Percentiles rank a stretch among this genome's conserved stretches.
Conservation (phyloP, 1,140 invertebrate genomes). For the Helicoverpa zea region DNA sequence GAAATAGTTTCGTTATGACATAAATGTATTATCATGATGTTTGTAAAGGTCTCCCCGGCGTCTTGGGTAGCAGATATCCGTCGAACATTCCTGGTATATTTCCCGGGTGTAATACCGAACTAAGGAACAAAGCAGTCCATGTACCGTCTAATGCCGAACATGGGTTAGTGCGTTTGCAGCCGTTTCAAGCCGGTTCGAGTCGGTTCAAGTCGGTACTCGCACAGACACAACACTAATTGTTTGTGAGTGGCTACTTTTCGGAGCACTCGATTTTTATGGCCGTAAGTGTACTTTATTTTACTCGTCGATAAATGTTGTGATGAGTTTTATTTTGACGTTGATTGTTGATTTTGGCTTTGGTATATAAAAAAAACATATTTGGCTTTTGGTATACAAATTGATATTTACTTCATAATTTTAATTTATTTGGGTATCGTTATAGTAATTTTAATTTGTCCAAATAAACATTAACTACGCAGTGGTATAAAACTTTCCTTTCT, state of each 20-base stretch:
- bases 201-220: slow-evolving; percentile 23
- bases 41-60: slow-evolving; percentile 44
- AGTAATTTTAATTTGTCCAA: too few relatives aligned
- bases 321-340: background rate
- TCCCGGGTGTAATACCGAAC: slow-evolving; percentile 58
- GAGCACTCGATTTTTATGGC: background rate
- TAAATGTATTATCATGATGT: slow-evolving; percentile 49
- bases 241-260: slow-evolving; percentile 53
- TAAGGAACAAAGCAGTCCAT: slow-evolving; percentile 63
- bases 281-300: background rate
- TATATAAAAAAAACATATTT: too few relatives aligned
- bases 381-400: too few relatives aligned
- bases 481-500: too few relatives aligned
- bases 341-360: too few relatives aligned
- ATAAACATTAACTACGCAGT: too few relatives aligned
- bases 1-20: slow-evolving; percentile 47
- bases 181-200: slow-evolving; percentile 30
- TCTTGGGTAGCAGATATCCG: slow-evolving; percentile 54
- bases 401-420: too few relatives aligned
- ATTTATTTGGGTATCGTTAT: too few relatives aligned
- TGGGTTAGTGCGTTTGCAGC: slow-evolving; percentile 48
- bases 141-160: slow-evolving; percentile 62
- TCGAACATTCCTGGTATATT: slow-evolving; percentile 59
- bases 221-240: slow-evolving; percentile 58
- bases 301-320: background rate